A percentile compares a stretch with the other conserved stretches of the same genome.
phyloP scores from a whole-genome alignment of 2,113 vertebrate genomes.

The Phyllostomus hastatus region DNA sequence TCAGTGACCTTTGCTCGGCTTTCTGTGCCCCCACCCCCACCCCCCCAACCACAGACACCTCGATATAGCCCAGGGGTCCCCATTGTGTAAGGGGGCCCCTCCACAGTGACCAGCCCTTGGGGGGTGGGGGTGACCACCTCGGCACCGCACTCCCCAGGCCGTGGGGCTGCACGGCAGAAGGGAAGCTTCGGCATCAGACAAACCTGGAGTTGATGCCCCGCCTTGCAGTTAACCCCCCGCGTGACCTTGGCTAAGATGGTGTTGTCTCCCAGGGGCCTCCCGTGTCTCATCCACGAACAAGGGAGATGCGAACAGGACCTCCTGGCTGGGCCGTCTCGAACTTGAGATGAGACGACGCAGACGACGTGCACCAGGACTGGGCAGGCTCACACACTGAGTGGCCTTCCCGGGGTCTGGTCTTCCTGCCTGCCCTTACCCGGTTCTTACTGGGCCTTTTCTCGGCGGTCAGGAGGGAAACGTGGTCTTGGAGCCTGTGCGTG shows the following conservation, averaged over 20 bases:
- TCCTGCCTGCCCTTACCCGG: fast-evolving
- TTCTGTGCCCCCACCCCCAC: no score
- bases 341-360: no score
- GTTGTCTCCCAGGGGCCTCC: neutral
- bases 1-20: neutral
- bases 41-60: fast-evolving
- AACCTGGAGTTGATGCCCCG: no score
- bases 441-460: neutral
- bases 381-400: fast-evolving
- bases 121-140: neutral
- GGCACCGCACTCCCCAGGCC: neutral
- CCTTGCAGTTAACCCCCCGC: fast-evolving
- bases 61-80: neutral
- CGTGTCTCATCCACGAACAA: neutral
- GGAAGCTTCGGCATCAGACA: neutral
- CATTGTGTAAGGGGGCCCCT: neutral
- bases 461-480: no score
- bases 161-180: neutral
- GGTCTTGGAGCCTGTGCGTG: neutral
- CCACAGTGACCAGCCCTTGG: neutral
- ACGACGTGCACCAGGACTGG: neutral
- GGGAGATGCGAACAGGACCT: neutral
- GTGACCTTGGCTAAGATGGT: neutral
- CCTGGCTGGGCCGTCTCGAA: neutral
- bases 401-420: neutral